Evolutionary conservation across 2,113 vertebrate species (phyloP), one percentile per base, ranked within the genome.

Genomic region (Lanius ludovicianus): DNA sequence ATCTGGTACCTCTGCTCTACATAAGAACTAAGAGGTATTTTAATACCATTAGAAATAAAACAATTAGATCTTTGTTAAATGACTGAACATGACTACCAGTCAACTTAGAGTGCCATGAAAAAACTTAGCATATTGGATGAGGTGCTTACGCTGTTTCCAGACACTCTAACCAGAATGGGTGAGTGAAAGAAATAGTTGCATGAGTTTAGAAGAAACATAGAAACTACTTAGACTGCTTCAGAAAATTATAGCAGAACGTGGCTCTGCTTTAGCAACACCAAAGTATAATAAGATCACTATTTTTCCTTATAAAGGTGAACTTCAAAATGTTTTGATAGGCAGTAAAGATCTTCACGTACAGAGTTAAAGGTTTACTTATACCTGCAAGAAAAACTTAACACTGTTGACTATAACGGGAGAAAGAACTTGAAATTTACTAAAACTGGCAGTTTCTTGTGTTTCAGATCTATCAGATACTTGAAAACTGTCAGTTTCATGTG

Each of bases 31-130:
- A 46, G 52, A 95, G 41, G 86, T 41, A 91, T 91, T 94, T 95
- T 84, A 89, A 96, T 92, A 79, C 94, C 25, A 24, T 71, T 52
- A n/a, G n/a, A 94, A 95, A 87, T 67, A 64, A 67, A 90, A 90
- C 76, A 95, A 75, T 56, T 69, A 63, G 11, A 62, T 68, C 81
- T 91, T 95, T 92, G 84, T 96, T 94, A 87, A 78, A 64, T 56
- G 24, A 68, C 69, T 63, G 30, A 63, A 71, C 14, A 56, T 52
- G 37, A 75, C 55, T 71, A 44, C 47, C 56, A 78, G 37, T 62
- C 7, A 50, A 56, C 13, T 47, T 65, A 20, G 30, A 75, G 17
- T 47, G 31, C 60, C 47, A 39, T 25, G 20, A 52, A 78, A 92
- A 59, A 90, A 69, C 50, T 42, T 23, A 62, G 15, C 7, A 21